Evolutionary conservation across 1,140 invertebrate species (phyloP), one percentile per base, ranked within the genome.

Genomic region (Drosophila varians): DNA sequence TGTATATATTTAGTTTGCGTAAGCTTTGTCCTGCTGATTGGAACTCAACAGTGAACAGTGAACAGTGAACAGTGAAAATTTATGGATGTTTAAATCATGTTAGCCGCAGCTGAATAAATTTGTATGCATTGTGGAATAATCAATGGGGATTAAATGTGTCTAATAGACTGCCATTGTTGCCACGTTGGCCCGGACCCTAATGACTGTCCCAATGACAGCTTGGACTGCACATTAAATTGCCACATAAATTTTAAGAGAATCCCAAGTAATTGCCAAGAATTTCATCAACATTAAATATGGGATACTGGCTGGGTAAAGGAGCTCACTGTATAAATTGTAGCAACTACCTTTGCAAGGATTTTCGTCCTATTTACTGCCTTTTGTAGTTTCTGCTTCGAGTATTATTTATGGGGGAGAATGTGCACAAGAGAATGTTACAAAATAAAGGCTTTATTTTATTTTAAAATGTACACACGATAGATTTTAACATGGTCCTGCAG

Each of bases 11-110:
- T n/a, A 21, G 14, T 43, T 46, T 36, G 11, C 4, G 28, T 19
- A 9, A 18, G 38, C 56, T 42, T 48, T 49, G 55, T 31, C 11
- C 62, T 68, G 51, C 65, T 82, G 74, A 77, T 77, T 77, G 60
- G 52, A 64, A 56, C 47, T 71, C 48, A 57, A 34, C 52, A 52
- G 56, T n/a, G n/a, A n/a, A n/a, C n/a, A n/a, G n/a, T n/a, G n/a
- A n/a, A n/a, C n/a, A n/a, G n/a, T n/a, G n/a, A 57, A 34, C 52
- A 52, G 56, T 60, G 49, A 43, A 56, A 72, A 78, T 84, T 84
- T 74, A 79, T 70, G 64, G 55, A 57, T 52, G 45, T 42, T 64
- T 75, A 77, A 86, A 84, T 66, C 68, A 61, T 71, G 51, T 66
- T 42, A 18, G 19, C 25, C 51, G 36, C 6, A 19, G 18, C 25